These are phyloP conservation scores for Flexamia atlantica DNA, from an alignment of 2,888 invertebrate species.

Conservation along the genomic window DNA sequence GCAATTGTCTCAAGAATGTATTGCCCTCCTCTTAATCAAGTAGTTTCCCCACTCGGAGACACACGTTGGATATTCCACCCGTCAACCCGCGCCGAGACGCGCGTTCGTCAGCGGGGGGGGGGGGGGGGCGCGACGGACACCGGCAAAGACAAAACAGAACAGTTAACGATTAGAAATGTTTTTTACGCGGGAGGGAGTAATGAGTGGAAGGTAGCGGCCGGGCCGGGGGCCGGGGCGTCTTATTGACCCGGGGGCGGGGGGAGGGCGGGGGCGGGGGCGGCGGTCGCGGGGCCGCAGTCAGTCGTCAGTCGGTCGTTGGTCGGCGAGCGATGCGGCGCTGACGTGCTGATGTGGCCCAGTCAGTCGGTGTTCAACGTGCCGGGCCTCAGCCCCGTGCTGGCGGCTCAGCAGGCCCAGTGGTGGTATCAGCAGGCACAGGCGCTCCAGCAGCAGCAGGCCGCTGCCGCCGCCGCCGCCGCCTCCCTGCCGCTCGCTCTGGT, in stretches of 20 bases:
- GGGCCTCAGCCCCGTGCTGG: constrained; percentile 50
- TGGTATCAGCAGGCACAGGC: constrained; percentile 78
- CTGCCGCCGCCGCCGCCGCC: constrained; percentile 47
- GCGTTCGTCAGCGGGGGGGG: neutral
- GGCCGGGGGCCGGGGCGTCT: constrained; percentile 61
- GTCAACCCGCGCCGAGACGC: too few species aligned
- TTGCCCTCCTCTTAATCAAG: too few species aligned
- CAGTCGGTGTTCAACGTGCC: constrained; percentile 58
- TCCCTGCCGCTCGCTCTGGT: constrained; percentile 51
- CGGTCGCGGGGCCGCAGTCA: constrained; percentile 75
- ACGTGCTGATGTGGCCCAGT: constrained; percentile 29
- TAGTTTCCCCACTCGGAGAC: too few species aligned
- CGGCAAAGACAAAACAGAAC: constrained; percentile 58
- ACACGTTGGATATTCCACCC: too few species aligned
- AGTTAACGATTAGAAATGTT: constrained; percentile 59
- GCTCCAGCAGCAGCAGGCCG: constrained; percentile 70
- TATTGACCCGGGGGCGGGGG: constrained; percentile 62
- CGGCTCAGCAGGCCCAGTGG: constrained; percentile 78
- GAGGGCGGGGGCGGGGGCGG: constrained; percentile 67
- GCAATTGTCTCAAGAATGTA: too few species aligned
- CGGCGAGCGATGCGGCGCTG: constrained; percentile 37
- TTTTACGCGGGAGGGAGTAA: constrained; percentile 56
- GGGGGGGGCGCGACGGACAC: constrained; percentile 31
- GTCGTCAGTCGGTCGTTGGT: neutral
- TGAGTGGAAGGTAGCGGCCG: constrained; percentile 54